Evolutionary conservation across 1,140 invertebrate genomes (phyloP), one percentile per base, ranked within the genome.

Genomic region (Nephotettix cincticeps): DNA sequence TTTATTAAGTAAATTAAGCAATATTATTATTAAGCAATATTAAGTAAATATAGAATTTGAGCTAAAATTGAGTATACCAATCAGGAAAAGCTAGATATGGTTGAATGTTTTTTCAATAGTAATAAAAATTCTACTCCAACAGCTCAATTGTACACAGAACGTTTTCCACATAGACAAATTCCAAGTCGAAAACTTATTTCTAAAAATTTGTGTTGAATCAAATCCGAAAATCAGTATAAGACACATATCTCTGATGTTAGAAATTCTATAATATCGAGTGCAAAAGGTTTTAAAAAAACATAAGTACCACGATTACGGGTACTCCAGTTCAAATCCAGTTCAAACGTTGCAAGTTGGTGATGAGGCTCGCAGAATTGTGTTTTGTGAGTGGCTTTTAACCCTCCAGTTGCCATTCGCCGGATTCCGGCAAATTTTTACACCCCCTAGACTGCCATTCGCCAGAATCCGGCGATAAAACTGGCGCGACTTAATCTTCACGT

Each of bases 31-130:
- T n/a, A n/a, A n/a, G n/a, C 14, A 36, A 36, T 36, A 36, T 36
- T 4, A 36, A 36, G 32, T 36, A 36, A 36, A 14, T 36, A 36
- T 36, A 6, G 14, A 36, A 36, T 36, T 36, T 36, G 32, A 36
- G 32, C 32, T 36, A 71, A 25, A 29, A 71, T 71, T 30, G 65
- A 54, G 17, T 54, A 54, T 54, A n/a, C 47, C 47, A 54, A 56
- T 28, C 61, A 64, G 30, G 25, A 32, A 64, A 32, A 17, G n/a
- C n/a, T 32, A 32, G 30, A 64, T 27, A 28, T 64, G 25, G 61
- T 32, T 28, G 64, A 67, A 45, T 67, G 64, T 36, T 19, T 67
- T n/a, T 43, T 67, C 36, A 21, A 40, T n/a, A 14, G 64, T 67
- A 36, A 43, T 27, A 43, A 23, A 3, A 67, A 43, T 28, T 67